Conservation (phyloP, 1,140 invertebrate genomes). For the Tribolium castaneum region DNA sequence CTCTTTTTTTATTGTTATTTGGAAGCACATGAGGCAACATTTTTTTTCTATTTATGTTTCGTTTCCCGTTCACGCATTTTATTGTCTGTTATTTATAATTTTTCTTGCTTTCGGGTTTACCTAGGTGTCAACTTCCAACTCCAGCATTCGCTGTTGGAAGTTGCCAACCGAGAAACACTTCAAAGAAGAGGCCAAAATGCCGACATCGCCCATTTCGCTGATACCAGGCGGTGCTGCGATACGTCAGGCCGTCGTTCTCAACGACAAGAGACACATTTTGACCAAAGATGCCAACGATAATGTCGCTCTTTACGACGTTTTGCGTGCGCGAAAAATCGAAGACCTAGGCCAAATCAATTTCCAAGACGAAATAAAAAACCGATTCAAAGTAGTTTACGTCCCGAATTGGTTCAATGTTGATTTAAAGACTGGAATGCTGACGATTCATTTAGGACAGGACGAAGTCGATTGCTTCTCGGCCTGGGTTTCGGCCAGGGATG, state of each 20-base stretch:
- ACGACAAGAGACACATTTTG: conserved; percentile 96
- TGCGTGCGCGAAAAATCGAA: conserved; percentile 92
- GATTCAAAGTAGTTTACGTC: conserved; percentile 94
- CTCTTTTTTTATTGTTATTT: no score
- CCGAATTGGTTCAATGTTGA: conserved; percentile 99
- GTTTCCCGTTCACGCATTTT: no score
- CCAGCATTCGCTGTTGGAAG: conserved; percentile 75
- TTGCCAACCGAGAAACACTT: conserved; percentile 67
- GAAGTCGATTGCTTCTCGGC: conserved; percentile 98
- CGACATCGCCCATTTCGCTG: conserved; percentile 64
- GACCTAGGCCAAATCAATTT: conserved; percentile 93
- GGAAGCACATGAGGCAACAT: no score
- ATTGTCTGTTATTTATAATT: no score
- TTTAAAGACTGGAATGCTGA: conserved; percentile 98
- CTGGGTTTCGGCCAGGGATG: conserved; percentile 97
- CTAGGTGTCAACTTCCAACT: conserved; percentile 81
- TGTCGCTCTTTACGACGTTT: conserved; percentile 97
- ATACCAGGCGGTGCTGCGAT: conserved; percentile 62
- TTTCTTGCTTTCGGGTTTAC: neutral
- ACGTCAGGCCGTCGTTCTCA: conserved; percentile 77
- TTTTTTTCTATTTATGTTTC: no score
- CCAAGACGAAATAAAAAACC: conserved; percentile 94
- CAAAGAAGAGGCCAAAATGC: conserved; percentile 64
- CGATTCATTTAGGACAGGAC: conserved; percentile 96
- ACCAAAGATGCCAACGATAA: conserved; percentile 97